Percentiles rank a stretch among this genome's conserved stretches.
These are phyloP conservation scores for Amphilophus citrinellus DNA, from an alignment of 2,113 vertebrate species.

Conservation along the genomic window DNA sequence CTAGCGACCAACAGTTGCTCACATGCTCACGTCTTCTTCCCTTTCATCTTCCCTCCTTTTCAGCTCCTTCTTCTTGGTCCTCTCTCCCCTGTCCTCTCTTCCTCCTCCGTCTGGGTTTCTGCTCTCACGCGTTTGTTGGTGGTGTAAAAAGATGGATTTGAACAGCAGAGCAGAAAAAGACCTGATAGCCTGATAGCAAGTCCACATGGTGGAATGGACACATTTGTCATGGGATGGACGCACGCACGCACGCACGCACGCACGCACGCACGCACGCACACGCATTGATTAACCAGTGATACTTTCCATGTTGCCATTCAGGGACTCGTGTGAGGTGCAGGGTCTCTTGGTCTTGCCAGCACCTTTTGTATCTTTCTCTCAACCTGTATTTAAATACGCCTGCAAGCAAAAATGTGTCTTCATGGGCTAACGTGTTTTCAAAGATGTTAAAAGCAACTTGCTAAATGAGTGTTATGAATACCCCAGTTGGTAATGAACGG, in stretches of 20 bases:
- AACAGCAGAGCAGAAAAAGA: not conserved
- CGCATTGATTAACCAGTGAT: not conserved
- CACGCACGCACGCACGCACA: not conserved
- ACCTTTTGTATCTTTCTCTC: not conserved
- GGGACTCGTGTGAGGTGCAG: not conserved
- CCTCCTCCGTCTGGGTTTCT: not conserved
- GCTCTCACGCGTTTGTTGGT: not conserved
- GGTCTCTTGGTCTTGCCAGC: not conserved
- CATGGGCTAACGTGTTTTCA: not conserved
- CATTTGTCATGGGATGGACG: conserved; percentile 19
- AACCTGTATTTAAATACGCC: not conserved
- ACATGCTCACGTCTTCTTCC: conserved; percentile 37
- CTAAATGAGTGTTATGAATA: too few relatives aligned
- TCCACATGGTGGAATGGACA: not conserved
- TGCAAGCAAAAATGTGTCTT: not conserved
- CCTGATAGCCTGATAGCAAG: conserved; percentile 10
- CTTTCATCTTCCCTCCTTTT: not conserved
- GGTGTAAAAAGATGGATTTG: not conserved
- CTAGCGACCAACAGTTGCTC: conserved; percentile 62
- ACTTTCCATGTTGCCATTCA: not conserved
- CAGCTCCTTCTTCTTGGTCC: not conserved
- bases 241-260: not conserved
- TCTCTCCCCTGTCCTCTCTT: not conserved
- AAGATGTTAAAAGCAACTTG: not conserved
- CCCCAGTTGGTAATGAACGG: too few relatives aligned